Conservation (phyloP, 2,797 vertebrate species). For the Petrocephalus sullivani region DNA sequence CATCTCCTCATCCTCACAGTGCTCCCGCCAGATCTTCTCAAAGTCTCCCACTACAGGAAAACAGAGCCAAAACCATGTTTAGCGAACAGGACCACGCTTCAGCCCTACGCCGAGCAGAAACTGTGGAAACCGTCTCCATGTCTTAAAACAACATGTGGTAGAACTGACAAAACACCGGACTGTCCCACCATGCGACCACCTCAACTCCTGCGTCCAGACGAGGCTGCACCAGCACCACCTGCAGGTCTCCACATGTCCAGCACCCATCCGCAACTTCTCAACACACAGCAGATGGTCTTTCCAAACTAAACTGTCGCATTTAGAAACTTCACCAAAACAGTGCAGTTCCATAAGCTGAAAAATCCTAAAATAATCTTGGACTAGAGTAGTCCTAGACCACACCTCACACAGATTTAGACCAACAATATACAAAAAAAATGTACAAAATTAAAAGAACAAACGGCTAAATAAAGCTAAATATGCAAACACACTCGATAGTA, state of each 20-base stretch:
- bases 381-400: background rate
- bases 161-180: background rate
- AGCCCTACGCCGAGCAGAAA: background rate
- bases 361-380: background rate
- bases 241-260: background rate
- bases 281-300: background rate
- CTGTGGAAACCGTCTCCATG: background rate
- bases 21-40: slow-evolving; percentile 97
- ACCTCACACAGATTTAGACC: background rate
- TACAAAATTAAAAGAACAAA: background rate
- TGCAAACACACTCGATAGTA: background rate
- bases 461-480: background rate
- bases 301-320: background rate
- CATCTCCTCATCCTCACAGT: slow-evolving; percentile 93
- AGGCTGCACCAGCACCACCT: background rate
- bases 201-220: background rate
- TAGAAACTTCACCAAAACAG: background rate
- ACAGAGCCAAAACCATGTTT: background rate
- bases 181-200: background rate
- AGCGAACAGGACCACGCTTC: background rate
- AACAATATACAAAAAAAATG: background rate
- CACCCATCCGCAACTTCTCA: background rate
- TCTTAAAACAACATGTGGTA: background rate
- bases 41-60: slow-evolving; percentile 85
- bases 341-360: background rate